Percentiles rank a stretch among this genome's conserved stretches.
Evolutionary conservation across 2,888 invertebrate genomes (phyloP).

Genomic region (Nysson spinosus): DNA sequence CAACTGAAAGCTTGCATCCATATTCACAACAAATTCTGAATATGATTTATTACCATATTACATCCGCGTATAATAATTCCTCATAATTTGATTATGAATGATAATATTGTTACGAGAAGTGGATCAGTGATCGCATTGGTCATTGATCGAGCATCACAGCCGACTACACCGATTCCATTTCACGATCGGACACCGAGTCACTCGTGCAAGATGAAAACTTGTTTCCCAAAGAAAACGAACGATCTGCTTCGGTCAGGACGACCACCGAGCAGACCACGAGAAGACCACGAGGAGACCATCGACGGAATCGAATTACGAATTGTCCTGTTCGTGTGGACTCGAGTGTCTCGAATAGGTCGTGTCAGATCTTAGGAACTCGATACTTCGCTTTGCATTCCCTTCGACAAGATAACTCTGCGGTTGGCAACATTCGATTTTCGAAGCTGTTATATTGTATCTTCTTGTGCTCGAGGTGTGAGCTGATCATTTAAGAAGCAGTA

Average conservation of each 20-base stretch:
- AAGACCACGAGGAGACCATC: slow-evolving; percentile 48
- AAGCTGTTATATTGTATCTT: neutral
- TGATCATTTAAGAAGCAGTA: no score
- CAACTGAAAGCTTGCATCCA: no score
- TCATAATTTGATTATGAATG: no score
- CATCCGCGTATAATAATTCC: no score
- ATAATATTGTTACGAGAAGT: neutral
- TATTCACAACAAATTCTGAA: no score
- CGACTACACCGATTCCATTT: neutral
- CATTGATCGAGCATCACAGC: neutral
- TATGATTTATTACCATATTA: no score
- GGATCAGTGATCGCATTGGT: neutral
- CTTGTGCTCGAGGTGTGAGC: no score
- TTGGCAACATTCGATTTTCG: slow-evolving; percentile 4
- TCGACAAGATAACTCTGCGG: neutral
- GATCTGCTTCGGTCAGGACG: slow-evolving; percentile 11
- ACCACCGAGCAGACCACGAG: slow-evolving; percentile 27
- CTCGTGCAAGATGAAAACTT: slow-evolving; percentile 6
- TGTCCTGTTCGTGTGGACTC: slow-evolving; percentile 15
- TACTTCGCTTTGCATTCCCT: slow-evolving; percentile 14
- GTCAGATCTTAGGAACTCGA: slow-evolving; percentile 20
- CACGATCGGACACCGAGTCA: neutral
- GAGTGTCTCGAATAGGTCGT: slow-evolving; percentile 30
- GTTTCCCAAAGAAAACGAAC: slow-evolving; percentile 16
- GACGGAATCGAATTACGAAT: slow-evolving; percentile 41